Evolutionary conservation across 2,797 vertebrate species (phyloP), one percentile per base, ranked within the genome.

Genomic region (Urosaurus nigricauda): DNA sequence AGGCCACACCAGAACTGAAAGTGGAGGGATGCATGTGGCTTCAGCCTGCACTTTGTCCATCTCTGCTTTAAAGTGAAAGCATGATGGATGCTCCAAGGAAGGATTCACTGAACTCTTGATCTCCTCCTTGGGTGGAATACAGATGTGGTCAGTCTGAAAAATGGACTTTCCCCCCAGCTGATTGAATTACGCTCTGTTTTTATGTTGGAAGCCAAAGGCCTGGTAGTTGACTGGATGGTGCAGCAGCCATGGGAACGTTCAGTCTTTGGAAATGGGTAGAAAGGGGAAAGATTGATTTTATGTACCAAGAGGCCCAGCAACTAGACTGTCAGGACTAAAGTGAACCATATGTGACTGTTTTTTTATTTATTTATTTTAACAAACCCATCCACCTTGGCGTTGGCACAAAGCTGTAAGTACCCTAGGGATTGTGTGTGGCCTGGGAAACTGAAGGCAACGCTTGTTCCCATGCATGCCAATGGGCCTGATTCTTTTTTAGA

Each of bases 391-490:
- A 65, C 79, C 78, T 75, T 75, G 35, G 47, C 32, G 2, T 77
- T 82, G 84, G 88, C 84, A 77, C 51, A 35, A 74, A 63, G 68
- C 63, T 43, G 21, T 37, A 24, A 17, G 24, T 60, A n/a, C 78
- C 47, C 84, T 65, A 21, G 84, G 71, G 88, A 82, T 0, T 51
- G 58, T 6, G 21, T 14, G 8, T 75, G 16, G 77, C 70, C 88
- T 89, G 88, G 78, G 78, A 85, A 85, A 75, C 5, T 4, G 40
- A 70, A n/a, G 17, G 56, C 43, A 1, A 13, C 3, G 21, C 24
- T 43, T 53, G n/a, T 89, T 85, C 84, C 40, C 88, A 86, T 13
- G 14, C 68, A 3, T 9, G 40, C 83, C 88, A 89, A 6, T 6
- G 6, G n/a, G 6, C 35, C 6, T 4, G 47, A 12, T 47, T 81